Percentiles rank a stretch among this genome's conserved stretches.
Evolutionary conservation across 2,113 vertebrate species (phyloP).

Genomic region (Dissostichus mawsoni): DNA sequence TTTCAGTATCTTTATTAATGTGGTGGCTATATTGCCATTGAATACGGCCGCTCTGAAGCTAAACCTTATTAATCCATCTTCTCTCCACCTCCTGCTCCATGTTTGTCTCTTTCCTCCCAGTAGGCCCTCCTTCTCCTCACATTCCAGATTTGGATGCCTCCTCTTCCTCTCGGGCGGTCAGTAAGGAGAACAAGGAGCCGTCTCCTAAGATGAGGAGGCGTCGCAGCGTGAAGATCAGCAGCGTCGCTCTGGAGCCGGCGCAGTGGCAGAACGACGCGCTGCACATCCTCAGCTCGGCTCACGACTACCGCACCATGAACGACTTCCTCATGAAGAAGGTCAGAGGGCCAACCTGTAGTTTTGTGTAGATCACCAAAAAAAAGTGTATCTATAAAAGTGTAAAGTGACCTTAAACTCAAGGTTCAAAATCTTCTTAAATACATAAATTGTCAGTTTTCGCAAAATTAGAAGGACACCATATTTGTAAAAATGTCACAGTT

Average conservation of each 20-base stretch:
- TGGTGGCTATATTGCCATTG: no score
- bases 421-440: no score
- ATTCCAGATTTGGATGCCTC: conserved; percentile 86
- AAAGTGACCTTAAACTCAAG: no score
- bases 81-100: background rate
- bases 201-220: conserved; percentile 92
- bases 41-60: no score
- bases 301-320: conserved; percentile 95
- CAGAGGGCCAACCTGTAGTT: background rate
- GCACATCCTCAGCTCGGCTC: conserved; percentile 91
- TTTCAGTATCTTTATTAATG: background rate
- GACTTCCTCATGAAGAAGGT: conserved; percentile 99
- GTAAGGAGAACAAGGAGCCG: conserved; percentile 95
- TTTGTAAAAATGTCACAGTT: no score
- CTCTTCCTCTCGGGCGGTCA: conserved; percentile 67
- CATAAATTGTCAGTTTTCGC: no score
- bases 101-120: conserved; percentile 29
- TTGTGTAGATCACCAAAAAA: no score
- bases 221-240: conserved; percentile 94
- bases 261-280: conserved; percentile 94
- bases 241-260: conserved; percentile 86
- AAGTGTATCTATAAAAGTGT: no score
- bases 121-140: conserved; percentile 83
- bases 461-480: no score
- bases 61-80: background rate